Evolutionary conservation across 1,140 invertebrate genomes (phyloP).

Genomic region (Elymnias hypermnestra): DNA sequence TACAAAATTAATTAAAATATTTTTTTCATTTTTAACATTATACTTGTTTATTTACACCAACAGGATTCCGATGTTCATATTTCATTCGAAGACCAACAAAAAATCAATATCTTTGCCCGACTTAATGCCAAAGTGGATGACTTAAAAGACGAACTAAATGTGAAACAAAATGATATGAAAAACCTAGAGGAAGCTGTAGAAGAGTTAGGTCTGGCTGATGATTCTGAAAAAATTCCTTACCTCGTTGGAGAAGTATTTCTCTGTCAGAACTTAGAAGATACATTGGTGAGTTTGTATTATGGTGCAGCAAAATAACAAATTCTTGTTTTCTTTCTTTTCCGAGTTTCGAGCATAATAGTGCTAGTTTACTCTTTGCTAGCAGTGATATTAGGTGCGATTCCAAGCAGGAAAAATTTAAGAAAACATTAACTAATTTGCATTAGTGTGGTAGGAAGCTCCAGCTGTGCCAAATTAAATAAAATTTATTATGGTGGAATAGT

Average conservation of each 20-base stretch:
- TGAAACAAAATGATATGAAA: slow-evolving; percentile 92
- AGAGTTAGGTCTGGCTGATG: slow-evolving; percentile 90
- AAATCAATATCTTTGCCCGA: slow-evolving; percentile 97
- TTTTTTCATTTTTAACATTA: slow-evolving; percentile 5
- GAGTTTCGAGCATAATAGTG: too few species aligned
- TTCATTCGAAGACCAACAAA: slow-evolving; percentile 97
- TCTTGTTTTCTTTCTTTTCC: too few species aligned
- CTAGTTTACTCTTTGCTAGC: too few species aligned
- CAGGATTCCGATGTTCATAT: slow-evolving; percentile 95
- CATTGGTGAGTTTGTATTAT: slow-evolving; percentile 77
- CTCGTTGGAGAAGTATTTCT: slow-evolving; percentile 94
- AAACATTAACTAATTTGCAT: too few species aligned
- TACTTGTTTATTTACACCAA: slow-evolving; percentile 29
- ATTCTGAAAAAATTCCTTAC: slow-evolving; percentile 87
- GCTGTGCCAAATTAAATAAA: too few species aligned
- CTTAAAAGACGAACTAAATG: slow-evolving; percentile 92
- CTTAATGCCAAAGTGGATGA: slow-evolving; percentile 95
- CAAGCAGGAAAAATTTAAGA: too few species aligned
- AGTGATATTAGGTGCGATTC: too few species aligned
- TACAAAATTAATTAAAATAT: slow-evolving; percentile 4
- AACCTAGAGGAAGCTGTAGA: slow-evolving; percentile 95
- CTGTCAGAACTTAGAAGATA: slow-evolving; percentile 84
- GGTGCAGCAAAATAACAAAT: too few species aligned
- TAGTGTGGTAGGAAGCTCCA: too few species aligned
- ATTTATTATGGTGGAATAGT: too few species aligned